Conservation (phyloP, 2,888 invertebrate genomes). For the Philhelius pedissequus region DNA sequence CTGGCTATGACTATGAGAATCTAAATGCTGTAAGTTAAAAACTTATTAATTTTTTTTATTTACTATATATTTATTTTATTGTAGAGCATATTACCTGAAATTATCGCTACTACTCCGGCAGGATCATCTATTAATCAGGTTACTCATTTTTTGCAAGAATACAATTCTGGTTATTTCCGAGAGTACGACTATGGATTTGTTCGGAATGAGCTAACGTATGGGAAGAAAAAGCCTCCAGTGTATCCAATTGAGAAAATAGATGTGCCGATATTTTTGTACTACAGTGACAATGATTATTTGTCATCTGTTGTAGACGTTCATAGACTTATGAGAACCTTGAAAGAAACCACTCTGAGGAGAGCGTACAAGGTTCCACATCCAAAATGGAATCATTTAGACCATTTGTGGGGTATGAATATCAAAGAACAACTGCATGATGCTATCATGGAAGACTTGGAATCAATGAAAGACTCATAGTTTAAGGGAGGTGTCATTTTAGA, state of each 20-base stretch:
- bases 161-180: conserved; percentile 71
- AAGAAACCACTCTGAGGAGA: conserved; percentile 68
- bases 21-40: conserved; percentile 73
- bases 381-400: conserved; percentile 73
- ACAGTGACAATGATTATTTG: conserved; percentile 74
- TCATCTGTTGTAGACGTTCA: conserved; percentile 74
- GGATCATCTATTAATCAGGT: conserved; percentile 73
- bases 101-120: conserved; percentile 73
- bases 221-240: conserved; percentile 69
- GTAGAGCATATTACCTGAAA: conserved; percentile 72
- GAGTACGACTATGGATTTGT: conserved; percentile 72
- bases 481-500: not conserved
- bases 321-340: conserved; percentile 68
- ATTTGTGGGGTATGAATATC: conserved; percentile 70
- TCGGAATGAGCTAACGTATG: conserved; percentile 71
- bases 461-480: not conserved
- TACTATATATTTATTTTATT: not conserved
- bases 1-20: conserved; percentile 75
- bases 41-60: not conserved
- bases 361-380: conserved; percentile 71
- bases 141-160: conserved; percentile 73
- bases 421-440: conserved; percentile 73
- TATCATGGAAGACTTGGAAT: conserved; percentile 70
- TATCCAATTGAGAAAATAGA: conserved; percentile 70
- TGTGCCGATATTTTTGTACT: conserved; percentile 72